phyloP scores from a whole-genome alignment of 2,888 invertebrate species.

The Caenorhabditis sp. region DNA sequence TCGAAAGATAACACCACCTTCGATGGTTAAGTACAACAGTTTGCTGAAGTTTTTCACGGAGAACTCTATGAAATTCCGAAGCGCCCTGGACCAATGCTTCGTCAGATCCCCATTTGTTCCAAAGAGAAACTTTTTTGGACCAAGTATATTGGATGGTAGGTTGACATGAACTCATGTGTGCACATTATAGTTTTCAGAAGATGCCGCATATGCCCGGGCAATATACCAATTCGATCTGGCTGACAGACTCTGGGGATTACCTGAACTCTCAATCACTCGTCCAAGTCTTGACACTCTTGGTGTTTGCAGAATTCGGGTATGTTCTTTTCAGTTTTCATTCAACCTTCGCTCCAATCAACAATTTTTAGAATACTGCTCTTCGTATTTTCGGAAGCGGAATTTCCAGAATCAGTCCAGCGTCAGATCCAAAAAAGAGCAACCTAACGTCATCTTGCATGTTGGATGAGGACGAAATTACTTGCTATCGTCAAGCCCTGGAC shows the following conservation, averaged over 20 bases:
- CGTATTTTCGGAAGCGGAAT: conserved; percentile 81
- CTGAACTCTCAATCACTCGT: conserved; percentile 70
- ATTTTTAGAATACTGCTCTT: conserved; percentile 61
- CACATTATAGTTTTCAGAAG: conserved; percentile 77
- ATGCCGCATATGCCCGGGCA: conserved; percentile 77
- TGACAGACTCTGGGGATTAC: conserved; percentile 79
- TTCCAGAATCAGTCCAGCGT: conserved; percentile 69
- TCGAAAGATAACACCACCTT: conserved; percentile 34
- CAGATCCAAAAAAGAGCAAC: conserved; percentile 75
- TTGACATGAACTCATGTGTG: too few relatives aligned
- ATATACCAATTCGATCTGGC: conserved; percentile 78
- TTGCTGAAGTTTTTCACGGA: conserved; percentile 59
- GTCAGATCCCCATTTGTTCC: conserved; percentile 69
- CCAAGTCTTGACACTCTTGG: conserved; percentile 72
- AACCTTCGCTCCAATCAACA: not conserved
- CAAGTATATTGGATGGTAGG: conserved; percentile 72
- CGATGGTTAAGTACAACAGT: conserved; percentile 47
- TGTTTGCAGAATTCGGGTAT: conserved; percentile 72
- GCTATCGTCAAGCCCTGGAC: conserved; percentile 75
- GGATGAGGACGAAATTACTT: conserved; percentile 76
- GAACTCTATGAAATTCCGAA: conserved; percentile 62
- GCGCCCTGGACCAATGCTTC: conserved; percentile 70
- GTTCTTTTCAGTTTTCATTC: not conserved
- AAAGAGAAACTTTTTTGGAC: conserved; percentile 66
- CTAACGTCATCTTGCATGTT: conserved; percentile 75